Evolutionary conservation across 92 coral and sea anemone genomes (phyloP), one percentile per base, ranked within the genome.

Genomic region (Porites divaricata): DNA sequence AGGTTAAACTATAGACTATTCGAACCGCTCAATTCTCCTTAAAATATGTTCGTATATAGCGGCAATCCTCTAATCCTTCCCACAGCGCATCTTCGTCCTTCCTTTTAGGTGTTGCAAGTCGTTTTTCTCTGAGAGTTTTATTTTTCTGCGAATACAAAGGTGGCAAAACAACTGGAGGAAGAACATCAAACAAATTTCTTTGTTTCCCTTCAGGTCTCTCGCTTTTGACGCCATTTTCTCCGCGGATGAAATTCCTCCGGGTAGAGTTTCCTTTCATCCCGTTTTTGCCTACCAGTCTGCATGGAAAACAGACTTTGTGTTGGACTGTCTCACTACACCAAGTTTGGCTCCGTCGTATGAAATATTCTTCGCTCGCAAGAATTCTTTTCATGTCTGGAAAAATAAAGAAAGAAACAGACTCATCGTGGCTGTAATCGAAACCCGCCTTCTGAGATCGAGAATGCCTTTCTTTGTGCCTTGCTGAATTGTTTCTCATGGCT

Each of bases 61-160:
- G 77, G 59, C 85, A 81, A 41, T 81, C 21, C 26, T 81, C 77
- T 9, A 81, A 71, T 56, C 57, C 77, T 56, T 70, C 68, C 85
- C 85, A 81, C 17, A 68, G 64, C 2, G 28, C 63, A 8, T 52
- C 56, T 16, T 56, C 28, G 0, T 26, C 26, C 59, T 16, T 56
- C 77, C 1, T 57, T 54, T 13, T 26, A 8, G 9, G 6, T 41
- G 45, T 13, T 12, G 25, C n/a, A 1, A 2, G 59, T n/a, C 24
- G 68, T 41, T 70, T 70, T 35, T 70, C 77, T 70, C 59, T 41
- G 45, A 54, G 5, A 1, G 48, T 48, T 56, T 58, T 53, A 20
- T 69, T 52, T 56, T 69, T 81, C 45, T 54, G 76, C 20, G 69
- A 81, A 15, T 81, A 52, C 21, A 69, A 81, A n/a, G 85, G 76